A percentile compares a stretch with the other conserved stretches of the same genome.
phyloP scores from a whole-genome alignment of 2,113 vertebrate genomes.

The Dromiciops gliroides region DNA sequence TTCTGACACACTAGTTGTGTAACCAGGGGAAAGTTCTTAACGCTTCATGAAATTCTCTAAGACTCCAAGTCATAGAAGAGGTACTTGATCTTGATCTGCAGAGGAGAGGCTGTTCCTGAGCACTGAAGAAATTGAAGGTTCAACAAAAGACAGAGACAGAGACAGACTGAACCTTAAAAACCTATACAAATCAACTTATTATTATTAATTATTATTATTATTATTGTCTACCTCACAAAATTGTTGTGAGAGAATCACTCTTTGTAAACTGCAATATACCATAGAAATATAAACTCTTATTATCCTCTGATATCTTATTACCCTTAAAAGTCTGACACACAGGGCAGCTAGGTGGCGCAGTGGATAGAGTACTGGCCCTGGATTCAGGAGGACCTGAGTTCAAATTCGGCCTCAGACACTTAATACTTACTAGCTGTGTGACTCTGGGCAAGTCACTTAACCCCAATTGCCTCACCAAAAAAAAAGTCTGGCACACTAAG shows the following conservation, averaged over 20 bases:
- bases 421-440: too few species aligned
- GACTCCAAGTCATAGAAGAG: background rate
- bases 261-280: background rate
- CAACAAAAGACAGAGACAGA: background rate
- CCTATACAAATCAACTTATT: background rate
- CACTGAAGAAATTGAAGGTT: background rate
- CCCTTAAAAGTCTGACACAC: background rate
- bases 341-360: too few species aligned
- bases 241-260: background rate
- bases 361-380: too few species aligned
- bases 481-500: background rate
- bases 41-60: background rate
- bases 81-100: background rate
- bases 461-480: too few species aligned
- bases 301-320: background rate
- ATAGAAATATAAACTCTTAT: background rate
- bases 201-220: too few species aligned
- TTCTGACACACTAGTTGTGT: background rate
- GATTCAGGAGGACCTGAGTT: too few species aligned
- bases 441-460: too few species aligned
- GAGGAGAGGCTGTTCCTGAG: background rate
- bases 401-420: too few species aligned
- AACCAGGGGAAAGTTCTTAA: background rate
- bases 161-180: background rate
- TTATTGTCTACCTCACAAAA: too few species aligned